Conservation (phyloP, 2,888 invertebrate species). For the Torymus aiolomorphi region DNA sequence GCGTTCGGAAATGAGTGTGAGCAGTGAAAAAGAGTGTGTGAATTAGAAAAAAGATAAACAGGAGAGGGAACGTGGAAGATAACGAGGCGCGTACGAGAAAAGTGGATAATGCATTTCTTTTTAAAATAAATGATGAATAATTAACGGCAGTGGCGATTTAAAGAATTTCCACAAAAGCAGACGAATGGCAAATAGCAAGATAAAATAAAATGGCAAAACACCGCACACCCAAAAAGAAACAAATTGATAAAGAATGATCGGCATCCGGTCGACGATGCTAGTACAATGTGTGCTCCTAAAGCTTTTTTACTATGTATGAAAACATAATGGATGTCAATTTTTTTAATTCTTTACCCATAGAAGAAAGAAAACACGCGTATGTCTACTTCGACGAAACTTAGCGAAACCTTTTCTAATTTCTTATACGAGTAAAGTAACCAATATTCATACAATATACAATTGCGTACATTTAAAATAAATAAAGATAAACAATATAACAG, state of each 20-base stretch:
- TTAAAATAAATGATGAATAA: conserved; percentile 28
- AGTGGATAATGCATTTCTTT: conserved; percentile 42
- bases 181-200: conserved; percentile 24
- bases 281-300: conserved; percentile 48
- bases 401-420: conserved; percentile 56
- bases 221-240: conserved; percentile 32
- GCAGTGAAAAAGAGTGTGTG: conserved; percentile 42
- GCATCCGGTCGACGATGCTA: conserved; percentile 42
- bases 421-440: conserved; percentile 48
- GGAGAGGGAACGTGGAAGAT: conserved; percentile 1
- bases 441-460: conserved; percentile 48
- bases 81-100: neutral
- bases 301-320: conserved; percentile 52
- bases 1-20: conserved; percentile 50
- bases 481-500: conserved; percentile 41
- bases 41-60: conserved; percentile 15
- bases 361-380: conserved; percentile 35
- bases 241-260: conserved; percentile 39
- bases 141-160: conserved; percentile 17
- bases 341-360: conserved; percentile 47
- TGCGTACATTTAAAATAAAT: conserved; percentile 40
- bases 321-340: conserved; percentile 52
- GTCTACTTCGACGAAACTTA: conserved; percentile 45
- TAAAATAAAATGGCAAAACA: conserved; percentile 14
- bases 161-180: conserved; percentile 13